Base-by-base conservation (phyloP, 2,888 invertebrate genomes). In the Leptura quadrifasciata region DNA sequence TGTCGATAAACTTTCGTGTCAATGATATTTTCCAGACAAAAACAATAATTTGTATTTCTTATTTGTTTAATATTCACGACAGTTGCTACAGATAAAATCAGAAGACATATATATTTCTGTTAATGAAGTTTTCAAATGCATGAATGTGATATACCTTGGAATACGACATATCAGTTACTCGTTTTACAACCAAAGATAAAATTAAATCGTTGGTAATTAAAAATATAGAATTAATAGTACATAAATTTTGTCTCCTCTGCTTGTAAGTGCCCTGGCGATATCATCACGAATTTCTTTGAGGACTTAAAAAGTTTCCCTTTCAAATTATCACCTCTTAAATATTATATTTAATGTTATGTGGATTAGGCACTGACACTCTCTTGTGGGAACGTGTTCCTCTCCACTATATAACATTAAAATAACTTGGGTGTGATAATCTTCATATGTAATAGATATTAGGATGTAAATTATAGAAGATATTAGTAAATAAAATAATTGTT, bases 41-140 rank as follows among this genome's bases (percentile, higher is more conserved):
- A 35, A 52, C 12, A 35, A 63, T 20, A 68, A 57, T 68, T 55
- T 57, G 9, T 55, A 27, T 8, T 27, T 27, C 54, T 68, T 55
- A 31, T 27, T 31, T 31, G n/a, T 68, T 68, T 68, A 68, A 31
- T 68, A 68, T 68, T 55, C 68, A 68, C 35, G 55, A 55, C 17
- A 18, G 57, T 15, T 15, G 31, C 18, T 1, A n/a, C 35, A 72
- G 63, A 72, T 72, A 63, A 63, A 21, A 55, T 63, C 24, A 18
- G 35, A 55, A 61, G 54, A 18, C 60, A 27, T 58, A 15, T 39
- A 5, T 54, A 27, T 20, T 57, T 69, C 57, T 57, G 52, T 61
- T 61, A 61, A 71, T 71, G 61, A 71, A 71, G 61, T 61, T 61
- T 61, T 61, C n/a, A 72, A 10, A 64, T n/a, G 52, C 24, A 27